These are phyloP conservation scores for Toxotes lorentzi DNA, from an alignment of 2,797 vertebrate species.

Conservation along the genomic window DNA sequence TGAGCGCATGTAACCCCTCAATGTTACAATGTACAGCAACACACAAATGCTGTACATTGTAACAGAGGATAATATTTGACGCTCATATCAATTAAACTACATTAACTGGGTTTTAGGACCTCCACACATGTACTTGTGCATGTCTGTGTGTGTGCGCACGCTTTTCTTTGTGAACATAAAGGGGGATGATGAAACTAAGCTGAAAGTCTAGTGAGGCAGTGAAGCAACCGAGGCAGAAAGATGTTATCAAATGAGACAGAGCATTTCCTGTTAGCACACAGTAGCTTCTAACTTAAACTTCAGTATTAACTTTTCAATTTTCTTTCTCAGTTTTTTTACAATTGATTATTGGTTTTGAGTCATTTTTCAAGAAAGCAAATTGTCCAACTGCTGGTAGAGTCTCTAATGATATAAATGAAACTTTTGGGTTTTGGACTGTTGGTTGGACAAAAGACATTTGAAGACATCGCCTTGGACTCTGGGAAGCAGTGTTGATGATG, in stretches of 20 bases:
- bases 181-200: conserved; percentile 62
- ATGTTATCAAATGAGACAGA: conserved; percentile 18
- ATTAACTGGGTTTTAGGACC: conserved; percentile 21
- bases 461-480: neutral
- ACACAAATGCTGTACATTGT: conserved; percentile 1
- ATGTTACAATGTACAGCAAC: conserved; percentile 6
- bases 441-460: no score
- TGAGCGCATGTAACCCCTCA: no score
- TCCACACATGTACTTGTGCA: neutral
- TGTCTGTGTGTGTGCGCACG: neutral
- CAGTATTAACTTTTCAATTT: conserved; percentile 13
- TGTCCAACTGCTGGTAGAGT: no score
- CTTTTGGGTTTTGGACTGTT: no score
- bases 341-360: no score
- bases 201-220: conserved; percentile 55
- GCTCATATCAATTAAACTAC: conserved; percentile 15
- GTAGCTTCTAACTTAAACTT: conserved; percentile 7
- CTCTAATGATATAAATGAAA: no score
- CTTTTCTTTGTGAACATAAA: conserved; percentile 19
- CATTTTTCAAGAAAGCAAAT: neutral
- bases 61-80: conserved; percentile 6
- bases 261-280: conserved; percentile 29
- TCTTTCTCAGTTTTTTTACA: neutral
- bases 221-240: conserved; percentile 26
- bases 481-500: neutral